Percentiles rank a stretch among this genome's conserved stretches.
Conservation (phyloP, 2,888 invertebrate genomes). For the Leucozona laternaria region DNA sequence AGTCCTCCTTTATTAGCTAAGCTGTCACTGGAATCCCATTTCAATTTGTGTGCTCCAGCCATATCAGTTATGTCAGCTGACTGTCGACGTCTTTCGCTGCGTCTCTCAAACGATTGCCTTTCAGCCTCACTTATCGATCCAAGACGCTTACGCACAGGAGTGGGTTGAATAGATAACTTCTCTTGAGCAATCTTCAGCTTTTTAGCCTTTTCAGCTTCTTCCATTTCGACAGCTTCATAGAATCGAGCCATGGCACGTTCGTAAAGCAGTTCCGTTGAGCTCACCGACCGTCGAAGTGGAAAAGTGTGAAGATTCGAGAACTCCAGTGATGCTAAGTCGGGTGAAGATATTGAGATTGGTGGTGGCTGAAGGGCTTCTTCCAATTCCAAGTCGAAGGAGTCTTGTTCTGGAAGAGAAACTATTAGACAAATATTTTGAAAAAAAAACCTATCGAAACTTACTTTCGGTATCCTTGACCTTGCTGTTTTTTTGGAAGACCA, state of each 20-base stretch:
- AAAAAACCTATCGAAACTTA: slow-evolving; percentile 77
- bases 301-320: slow-evolving; percentile 84
- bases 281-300: slow-evolving; percentile 88
- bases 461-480: slow-evolving; percentile 85
- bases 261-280: slow-evolving; percentile 92
- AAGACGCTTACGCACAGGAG: slow-evolving; percentile 83
- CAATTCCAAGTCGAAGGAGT: slow-evolving; percentile 87
- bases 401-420: slow-evolving; percentile 82
- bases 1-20: slow-evolving; percentile 77
- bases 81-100: slow-evolving; percentile 84
- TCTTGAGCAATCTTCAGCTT: slow-evolving; percentile 79
- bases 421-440: slow-evolving; percentile 31
- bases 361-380: slow-evolving; percentile 90
- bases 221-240: slow-evolving; percentile 90
- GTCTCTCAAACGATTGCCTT: slow-evolving; percentile 83
- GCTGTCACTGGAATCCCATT: slow-evolving; percentile 82
- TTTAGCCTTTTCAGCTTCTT: slow-evolving; percentile 86
- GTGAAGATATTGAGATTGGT: slow-evolving; percentile 92
- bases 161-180: slow-evolving; percentile 77
- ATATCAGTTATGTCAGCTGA: slow-evolving; percentile 84
- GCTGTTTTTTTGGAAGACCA: slow-evolving; percentile 86
- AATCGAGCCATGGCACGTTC: slow-evolving; percentile 93
- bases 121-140: slow-evolving; percentile 85
- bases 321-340: slow-evolving; percentile 89
- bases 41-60: slow-evolving; percentile 76